Conservation (phyloP, 2,797 vertebrate genomes). For the Macrochelys suwanniensis region DNA sequence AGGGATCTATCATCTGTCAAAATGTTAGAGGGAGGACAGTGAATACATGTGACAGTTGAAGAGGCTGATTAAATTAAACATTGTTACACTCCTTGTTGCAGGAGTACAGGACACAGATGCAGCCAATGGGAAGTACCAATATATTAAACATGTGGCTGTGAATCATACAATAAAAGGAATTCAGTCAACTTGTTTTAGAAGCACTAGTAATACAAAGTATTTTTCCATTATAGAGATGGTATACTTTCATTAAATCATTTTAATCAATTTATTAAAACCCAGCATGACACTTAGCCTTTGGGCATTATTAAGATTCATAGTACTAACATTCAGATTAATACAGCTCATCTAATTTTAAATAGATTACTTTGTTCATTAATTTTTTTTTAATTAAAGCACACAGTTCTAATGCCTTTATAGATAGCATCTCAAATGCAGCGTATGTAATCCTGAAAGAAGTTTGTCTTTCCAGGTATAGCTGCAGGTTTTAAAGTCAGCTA, state of each 20-base stretch:
- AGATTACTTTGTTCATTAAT: constrained; percentile 60
- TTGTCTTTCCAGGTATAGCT: not conserved
- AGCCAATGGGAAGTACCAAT: not conserved
- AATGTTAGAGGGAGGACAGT: not conserved
- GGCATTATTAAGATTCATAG: no score
- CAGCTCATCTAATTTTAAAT: constrained; percentile 60
- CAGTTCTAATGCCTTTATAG: constrained; percentile 8
- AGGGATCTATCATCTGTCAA: not conserved
- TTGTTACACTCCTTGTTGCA: constrained; percentile 9
- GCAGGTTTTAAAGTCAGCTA: not conserved
- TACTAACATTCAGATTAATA: constrained; percentile 43
- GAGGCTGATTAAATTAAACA: constrained; percentile 27
- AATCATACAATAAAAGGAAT: not conserved
- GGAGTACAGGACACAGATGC: not conserved
- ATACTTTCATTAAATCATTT: constrained; percentile 62
- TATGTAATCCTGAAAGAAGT: constrained; percentile 9
- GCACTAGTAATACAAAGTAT: not conserved
- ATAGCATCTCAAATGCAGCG: not conserved
- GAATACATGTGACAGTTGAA: constrained; percentile 15
- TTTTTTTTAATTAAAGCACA: constrained; percentile 41
- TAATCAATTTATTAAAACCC: constrained; percentile 62
- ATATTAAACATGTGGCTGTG: not conserved
- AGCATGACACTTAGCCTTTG: constrained; percentile 17
- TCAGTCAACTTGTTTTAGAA: constrained; percentile 37
- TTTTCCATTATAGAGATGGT: constrained; percentile 3